Base-by-base conservation (phyloP, 64 coral and sea anemone species). In the Catalaphyllia jardinei region DNA sequence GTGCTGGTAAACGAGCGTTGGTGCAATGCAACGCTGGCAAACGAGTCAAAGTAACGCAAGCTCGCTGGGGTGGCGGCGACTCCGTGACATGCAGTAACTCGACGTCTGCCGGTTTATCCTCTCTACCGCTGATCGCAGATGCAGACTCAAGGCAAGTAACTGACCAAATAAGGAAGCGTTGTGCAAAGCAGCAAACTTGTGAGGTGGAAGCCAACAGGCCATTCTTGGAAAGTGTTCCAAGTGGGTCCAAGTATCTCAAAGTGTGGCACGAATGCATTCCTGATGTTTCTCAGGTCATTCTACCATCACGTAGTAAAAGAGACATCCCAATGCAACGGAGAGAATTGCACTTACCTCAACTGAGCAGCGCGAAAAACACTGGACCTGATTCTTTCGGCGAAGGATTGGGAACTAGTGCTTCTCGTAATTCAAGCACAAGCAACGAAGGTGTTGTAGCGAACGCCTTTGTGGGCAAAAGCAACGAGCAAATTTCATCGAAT, bases 241-340 rank as follows among this genome's bases (percentile, higher is more conserved):
- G 83, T 29, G 75, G 76, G 20, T 73, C 87, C 16, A 93, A 85
- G 24, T 89, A 93, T 19, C 87, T 93, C 12, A 87, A 83, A 54
- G 71, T 89, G 24, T 93, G 92, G 92, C 87, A 93, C 71, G 92
- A 93, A 61, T 93, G 92, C 20, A 93, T 93, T 88, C 92, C 92
- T 28, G 83, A 93, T 77, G 88, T 89, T 69, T 61, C 86, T 31
- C 27, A 76, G 22, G 29, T 13, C 5, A 64, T 77, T 29, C n/a
- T 77, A 7, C 60, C 79, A 50, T 77, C 87, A 31, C 67, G 60
- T 35, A 79, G 79, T 2, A 76, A 78, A 85, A 74, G 87, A 61
- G 80, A 87, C 74, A 30, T 31, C 28, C 19, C 62, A 71, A 72
- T 89, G 27, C 73, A 69, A 24, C 89, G 52, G 14, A 60, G 72